A percentile compares a stretch with the other conserved stretches of the same genome.
These are phyloP conservation scores for Sebastes flavidus DNA, from an alignment of 2,797 vertebrate genomes.

Conservation along the genomic window DNA sequence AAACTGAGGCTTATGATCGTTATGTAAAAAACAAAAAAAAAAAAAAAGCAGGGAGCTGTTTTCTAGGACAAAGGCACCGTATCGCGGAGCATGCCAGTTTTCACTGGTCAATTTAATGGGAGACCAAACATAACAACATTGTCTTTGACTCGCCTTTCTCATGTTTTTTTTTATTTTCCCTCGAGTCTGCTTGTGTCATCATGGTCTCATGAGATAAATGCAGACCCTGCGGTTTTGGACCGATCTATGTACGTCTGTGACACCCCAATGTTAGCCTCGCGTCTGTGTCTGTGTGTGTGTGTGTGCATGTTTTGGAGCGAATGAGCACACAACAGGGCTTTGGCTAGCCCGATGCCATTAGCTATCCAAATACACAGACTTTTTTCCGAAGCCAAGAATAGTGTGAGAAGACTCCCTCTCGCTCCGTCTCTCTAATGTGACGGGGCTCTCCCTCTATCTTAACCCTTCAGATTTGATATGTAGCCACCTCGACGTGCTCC, in stretches of 20 bases:
- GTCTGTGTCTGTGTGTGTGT: slow-evolving; percentile 27
- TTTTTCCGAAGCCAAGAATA: slow-evolving; percentile 70
- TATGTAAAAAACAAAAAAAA: slow-evolving; percentile 32
- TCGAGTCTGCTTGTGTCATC: slow-evolving; percentile 58
- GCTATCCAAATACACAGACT: slow-evolving; percentile 73
- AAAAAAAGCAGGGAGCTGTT: slow-evolving; percentile 27
- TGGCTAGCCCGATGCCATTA: slow-evolving; percentile 62
- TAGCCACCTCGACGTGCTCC: slow-evolving; percentile 38
- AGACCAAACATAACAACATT: slow-evolving; percentile 62
- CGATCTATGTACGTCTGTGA: slow-evolving; percentile 47
- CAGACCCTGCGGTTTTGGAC: slow-evolving; percentile 68
- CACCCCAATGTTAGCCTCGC: slow-evolving; percentile 46
- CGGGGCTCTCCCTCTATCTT: slow-evolving; percentile 54
- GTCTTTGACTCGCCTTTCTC: slow-evolving; percentile 42
- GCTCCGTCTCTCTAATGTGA: slow-evolving; percentile 58
- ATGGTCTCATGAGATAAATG: slow-evolving; percentile 65
- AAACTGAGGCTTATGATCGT: slow-evolving; percentile 52
- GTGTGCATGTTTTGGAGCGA: slow-evolving; percentile 59
- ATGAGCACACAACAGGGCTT: slow-evolving; percentile 70
- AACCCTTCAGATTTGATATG: slow-evolving; percentile 56
- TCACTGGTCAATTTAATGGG: slow-evolving; percentile 64
- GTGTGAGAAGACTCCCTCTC: slow-evolving; percentile 68
- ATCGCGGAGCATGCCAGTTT: slow-evolving; percentile 35
- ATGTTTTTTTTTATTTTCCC: slow-evolving; percentile 33
- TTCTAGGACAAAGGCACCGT: slow-evolving; percentile 53